Conservation (phyloP, 2,113 vertebrate genomes). For the Psittacara wagleri region DNA sequence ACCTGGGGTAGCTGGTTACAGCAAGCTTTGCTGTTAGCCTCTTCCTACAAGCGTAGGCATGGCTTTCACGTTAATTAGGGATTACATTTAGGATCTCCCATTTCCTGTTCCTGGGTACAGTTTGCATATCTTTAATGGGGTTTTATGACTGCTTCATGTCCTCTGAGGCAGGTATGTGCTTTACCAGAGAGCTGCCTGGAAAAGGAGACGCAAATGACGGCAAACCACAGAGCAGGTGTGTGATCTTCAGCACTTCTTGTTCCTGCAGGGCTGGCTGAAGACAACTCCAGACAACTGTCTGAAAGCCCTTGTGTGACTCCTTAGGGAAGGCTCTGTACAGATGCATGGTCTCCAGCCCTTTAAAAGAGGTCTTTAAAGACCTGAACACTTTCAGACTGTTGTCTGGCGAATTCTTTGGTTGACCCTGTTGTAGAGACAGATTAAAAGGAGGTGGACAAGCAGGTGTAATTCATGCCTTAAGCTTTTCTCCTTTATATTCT, state of each 20-base stretch:
- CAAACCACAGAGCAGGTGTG: not conserved
- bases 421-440: not conserved
- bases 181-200: not conserved
- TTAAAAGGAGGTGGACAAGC: not conserved
- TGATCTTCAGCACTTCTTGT: not conserved
- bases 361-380: not conserved
- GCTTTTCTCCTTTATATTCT: not conserved
- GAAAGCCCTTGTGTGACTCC: not conserved
- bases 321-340: not conserved
- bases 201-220: not conserved
- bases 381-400: not conserved
- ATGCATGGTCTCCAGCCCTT: not conserved
- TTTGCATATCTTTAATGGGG: not conserved
- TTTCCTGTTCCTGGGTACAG: not conserved
- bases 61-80: not conserved
- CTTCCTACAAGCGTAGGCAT: not conserved
- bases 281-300: not conserved
- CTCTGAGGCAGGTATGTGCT: not conserved
- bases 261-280: not conserved
- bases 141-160: not conserved
- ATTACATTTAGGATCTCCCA: not conserved
- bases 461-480: not conserved
- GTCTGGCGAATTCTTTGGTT: not conserved
- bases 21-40: not conserved
- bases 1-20: not conserved